Evolutionary conservation across 2,113 vertebrate species (phyloP).

Genomic region (Stictonetta naevosa): DNA sequence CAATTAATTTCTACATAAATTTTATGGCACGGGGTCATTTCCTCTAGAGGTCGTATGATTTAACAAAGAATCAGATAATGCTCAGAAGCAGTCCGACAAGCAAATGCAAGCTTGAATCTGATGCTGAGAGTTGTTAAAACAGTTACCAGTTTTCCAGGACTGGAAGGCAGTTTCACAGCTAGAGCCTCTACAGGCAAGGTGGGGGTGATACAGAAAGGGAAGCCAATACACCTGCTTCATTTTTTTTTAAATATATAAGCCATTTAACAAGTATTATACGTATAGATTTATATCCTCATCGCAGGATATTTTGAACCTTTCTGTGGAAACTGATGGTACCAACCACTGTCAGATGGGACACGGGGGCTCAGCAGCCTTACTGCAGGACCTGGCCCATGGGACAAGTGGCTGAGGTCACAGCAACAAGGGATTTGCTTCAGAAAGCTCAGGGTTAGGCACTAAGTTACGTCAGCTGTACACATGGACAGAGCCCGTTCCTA

Average conservation of each 20-base stretch:
- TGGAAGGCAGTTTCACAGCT: not conserved
- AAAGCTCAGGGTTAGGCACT: not conserved
- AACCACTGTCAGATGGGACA: not conserved
- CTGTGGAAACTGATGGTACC: not conserved
- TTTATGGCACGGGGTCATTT: not conserved
- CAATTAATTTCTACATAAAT: not conserved
- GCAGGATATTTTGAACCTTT: not conserved
- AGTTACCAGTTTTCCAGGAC: not conserved
- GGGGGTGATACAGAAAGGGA: not conserved
- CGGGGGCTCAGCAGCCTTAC: not conserved
- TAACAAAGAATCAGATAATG: not conserved
- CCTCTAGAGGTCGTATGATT: not conserved
- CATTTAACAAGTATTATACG: no score
- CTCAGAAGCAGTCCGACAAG: not conserved
- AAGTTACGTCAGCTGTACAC: not conserved
- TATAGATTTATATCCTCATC: not conserved
- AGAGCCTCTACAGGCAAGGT: not conserved
- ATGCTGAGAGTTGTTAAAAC: not conserved
- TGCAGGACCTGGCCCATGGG: not conserved
- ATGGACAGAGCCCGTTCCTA: not conserved
- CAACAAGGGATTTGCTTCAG: not conserved
- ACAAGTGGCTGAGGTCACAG: not conserved
- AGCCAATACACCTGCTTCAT: not conserved
- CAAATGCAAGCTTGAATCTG: not conserved
- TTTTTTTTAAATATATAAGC: not conserved